phyloP scores from a whole-genome alignment of 2,888 invertebrate genomes.

The Machimus rusticus region DNA sequence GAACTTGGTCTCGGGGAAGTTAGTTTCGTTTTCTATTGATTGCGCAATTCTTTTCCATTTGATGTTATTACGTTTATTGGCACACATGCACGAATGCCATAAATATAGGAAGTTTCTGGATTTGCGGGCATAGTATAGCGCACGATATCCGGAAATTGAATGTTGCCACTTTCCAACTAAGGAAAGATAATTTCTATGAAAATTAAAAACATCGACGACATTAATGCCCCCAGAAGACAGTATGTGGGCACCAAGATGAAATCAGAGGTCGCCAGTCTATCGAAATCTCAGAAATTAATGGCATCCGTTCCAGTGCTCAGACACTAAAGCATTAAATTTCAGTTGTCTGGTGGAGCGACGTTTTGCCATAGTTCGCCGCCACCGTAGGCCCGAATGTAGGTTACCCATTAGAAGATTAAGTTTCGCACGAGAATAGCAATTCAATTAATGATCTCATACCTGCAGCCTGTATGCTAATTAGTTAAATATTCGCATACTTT shows the following conservation, averaged over 20 bases:
- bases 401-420: slow-evolving; percentile 8
- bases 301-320: slow-evolving; percentile 9
- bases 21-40: neutral
- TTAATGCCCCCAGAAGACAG: neutral
- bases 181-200: slow-evolving; percentile 11
- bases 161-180: neutral
- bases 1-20: neutral
- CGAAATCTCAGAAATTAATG: slow-evolving; percentile 26
- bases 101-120: neutral
- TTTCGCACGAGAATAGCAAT: slow-evolving; percentile 10
- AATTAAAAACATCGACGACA: neutral
- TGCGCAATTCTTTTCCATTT: neutral
- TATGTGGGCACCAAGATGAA: slow-evolving; percentile 24
- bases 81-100: neutral
- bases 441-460: slow-evolving; percentile 13
- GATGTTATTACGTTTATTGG: neutral
- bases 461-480: neutral
- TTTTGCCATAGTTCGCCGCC: neutral
- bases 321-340: slow-evolving; percentile 7
- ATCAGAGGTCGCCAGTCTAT: slow-evolving; percentile 13
- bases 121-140: neutral
- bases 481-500: neutral
- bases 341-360: neutral
- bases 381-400: neutral
- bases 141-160: slow-evolving; percentile 28